Conservation (phyloP, 2,888 invertebrate genomes). For the Hypercompe scribonia region DNA sequence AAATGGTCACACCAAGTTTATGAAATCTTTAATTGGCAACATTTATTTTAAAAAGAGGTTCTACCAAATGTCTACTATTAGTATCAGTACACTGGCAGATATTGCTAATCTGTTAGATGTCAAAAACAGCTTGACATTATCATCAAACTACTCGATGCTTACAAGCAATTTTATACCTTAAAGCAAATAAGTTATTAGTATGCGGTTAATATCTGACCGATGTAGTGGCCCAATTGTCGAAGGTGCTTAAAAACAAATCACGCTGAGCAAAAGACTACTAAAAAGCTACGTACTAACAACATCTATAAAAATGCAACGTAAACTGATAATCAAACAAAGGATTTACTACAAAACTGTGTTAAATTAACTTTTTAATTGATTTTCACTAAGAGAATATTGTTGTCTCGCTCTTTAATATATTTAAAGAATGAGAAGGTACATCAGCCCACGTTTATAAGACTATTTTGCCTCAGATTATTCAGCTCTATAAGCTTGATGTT, state of each 20-base stretch:
- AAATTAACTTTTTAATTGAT: neutral
- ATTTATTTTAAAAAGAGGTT: neutral
- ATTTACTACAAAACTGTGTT: slow-evolving; percentile 6
- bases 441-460: neutral
- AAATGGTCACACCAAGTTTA: neutral
- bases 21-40: neutral
- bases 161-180: neutral
- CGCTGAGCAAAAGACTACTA: slow-evolving; percentile 51
- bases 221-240: slow-evolving; percentile 19
- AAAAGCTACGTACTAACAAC: slow-evolving; percentile 52
- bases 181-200: neutral
- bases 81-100: neutral
- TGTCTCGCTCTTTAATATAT: neutral
- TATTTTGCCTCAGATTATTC: neutral
- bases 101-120: neutral
- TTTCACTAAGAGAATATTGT: neutral
- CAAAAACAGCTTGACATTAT: neutral
- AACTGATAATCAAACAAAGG: slow-evolving; percentile 31
- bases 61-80: neutral
- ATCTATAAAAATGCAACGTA: slow-evolving; percentile 52
- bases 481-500: neutral
- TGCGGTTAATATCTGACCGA: neutral
- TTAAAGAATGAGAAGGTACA: neutral
- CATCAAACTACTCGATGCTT: neutral
- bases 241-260: slow-evolving; percentile 45